These are phyloP conservation scores for Monochamus saltuarius DNA, from an alignment of 1,140 invertebrate species.

Conservation along the genomic window DNA sequence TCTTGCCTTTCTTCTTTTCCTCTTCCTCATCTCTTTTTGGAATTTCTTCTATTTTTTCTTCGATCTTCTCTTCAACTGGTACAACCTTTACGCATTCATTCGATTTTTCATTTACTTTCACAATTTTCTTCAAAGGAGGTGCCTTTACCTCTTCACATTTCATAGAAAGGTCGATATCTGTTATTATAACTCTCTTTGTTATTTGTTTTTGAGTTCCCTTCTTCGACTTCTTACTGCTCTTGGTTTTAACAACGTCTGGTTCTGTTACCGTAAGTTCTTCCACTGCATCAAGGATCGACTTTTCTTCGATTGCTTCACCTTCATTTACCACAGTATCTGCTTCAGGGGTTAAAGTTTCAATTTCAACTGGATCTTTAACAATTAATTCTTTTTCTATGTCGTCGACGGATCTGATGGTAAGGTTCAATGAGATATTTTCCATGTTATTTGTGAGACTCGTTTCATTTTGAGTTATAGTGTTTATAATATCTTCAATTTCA, in stretches of 20 bases:
- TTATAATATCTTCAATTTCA: conserved; percentile 28
- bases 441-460: conserved; percentile 3
- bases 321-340: background rate
- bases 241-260: conserved; percentile 14
- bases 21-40: conserved; percentile 10
- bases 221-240: conserved; percentile 38
- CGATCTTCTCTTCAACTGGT: background rate
- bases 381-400: conserved; percentile 33
- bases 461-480: conserved; percentile 26
- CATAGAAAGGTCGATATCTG: conserved; percentile 36
- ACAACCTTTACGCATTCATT: conserved; percentile 6
- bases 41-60: conserved; percentile 6
- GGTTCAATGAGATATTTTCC: conserved; percentile 4
- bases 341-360: conserved; percentile 3
- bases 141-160: conserved; percentile 22
- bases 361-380: conserved; percentile 7
- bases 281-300: background rate
- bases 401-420: conserved; percentile 25
- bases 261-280: background rate
- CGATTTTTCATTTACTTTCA: conserved; percentile 8
- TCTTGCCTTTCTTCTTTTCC: conserved; percentile 39
- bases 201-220: conserved; percentile 30
- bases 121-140: conserved; percentile 16
- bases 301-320: background rate
- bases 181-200: conserved; percentile 44